These are phyloP conservation scores for Atherinomorus stipes DNA, from an alignment of 2,113 vertebrate species.

Conservation along the genomic window DNA sequence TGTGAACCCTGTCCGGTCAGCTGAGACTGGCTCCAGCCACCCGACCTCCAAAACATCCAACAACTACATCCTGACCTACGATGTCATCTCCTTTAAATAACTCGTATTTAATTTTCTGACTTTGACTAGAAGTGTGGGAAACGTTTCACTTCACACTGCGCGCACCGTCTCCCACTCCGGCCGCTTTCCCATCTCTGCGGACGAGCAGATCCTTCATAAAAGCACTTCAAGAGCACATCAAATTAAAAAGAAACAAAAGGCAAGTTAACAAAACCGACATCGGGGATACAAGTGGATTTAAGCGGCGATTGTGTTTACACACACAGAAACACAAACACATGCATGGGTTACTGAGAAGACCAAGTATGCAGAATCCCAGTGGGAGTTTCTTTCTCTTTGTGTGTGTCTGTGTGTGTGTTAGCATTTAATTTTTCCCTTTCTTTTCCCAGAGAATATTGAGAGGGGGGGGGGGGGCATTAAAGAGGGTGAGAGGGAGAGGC, in stretches of 20 bases:
- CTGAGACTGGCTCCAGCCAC: background rate
- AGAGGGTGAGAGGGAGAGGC: slow-evolving; percentile 41
- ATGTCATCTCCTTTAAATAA: slow-evolving; percentile 31
- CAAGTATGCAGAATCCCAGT: slow-evolving; percentile 51
- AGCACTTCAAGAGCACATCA: slow-evolving; percentile 16
- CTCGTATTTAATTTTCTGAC: slow-evolving; percentile 29
- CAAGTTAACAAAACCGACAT: slow-evolving; percentile 11
- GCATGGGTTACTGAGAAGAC: slow-evolving; percentile 37
- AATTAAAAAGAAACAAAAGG: slow-evolving; percentile 24
- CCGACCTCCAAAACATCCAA: background rate
- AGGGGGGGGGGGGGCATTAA: slow-evolving; percentile 9
- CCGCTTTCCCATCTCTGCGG: background rate
- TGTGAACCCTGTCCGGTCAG: background rate
- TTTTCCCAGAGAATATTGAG: slow-evolving; percentile 47
- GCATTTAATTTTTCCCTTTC: slow-evolving; percentile 68
- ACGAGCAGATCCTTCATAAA: slow-evolving; percentile 12
- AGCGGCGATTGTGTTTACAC: slow-evolving; percentile 14
- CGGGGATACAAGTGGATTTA: background rate
- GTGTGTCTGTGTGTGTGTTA: slow-evolving; percentile 23
- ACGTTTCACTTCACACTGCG: background rate
- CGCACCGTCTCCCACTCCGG: background rate
- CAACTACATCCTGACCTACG: background rate
- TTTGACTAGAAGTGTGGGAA: slow-evolving; percentile 29
- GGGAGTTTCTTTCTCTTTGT: slow-evolving; percentile 37
- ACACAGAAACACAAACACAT: slow-evolving; percentile 28